Percentiles rank a stretch among this genome's conserved stretches.
These are phyloP conservation scores for Octodon degus DNA, from an alignment of 2,113 vertebrate species.

Conservation along the genomic window DNA sequence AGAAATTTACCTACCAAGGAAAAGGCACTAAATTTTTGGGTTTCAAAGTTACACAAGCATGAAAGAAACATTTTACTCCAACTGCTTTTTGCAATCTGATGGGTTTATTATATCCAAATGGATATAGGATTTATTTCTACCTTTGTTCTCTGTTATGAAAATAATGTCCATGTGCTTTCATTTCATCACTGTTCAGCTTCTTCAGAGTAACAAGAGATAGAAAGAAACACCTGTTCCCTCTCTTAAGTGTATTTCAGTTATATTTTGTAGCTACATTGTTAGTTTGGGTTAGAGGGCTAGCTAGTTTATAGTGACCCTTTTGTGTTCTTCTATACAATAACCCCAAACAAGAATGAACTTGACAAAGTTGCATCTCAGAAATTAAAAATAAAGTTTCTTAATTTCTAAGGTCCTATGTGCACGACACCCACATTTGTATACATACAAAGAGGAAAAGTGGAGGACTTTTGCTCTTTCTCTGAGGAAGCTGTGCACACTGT, in stretches of 20 bases:
- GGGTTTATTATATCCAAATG: neutral
- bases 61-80: slow-evolving; percentile 34
- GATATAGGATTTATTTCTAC: neutral
- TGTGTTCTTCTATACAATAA: neutral
- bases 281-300: neutral
- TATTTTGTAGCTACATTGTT: neutral
- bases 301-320: neutral
- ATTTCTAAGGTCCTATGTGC: neutral
- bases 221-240: slow-evolving; percentile 38
- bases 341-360: neutral
- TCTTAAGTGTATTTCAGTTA: neutral
- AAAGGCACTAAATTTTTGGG: neutral
- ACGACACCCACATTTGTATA: fast-evolving
- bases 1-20: slow-evolving; percentile 8
- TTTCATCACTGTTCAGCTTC: neutral
- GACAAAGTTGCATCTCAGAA: neutral
- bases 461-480: neutral
- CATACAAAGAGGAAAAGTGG: neutral
- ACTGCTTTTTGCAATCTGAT: slow-evolving; percentile 24
- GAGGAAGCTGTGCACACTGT: neutral
- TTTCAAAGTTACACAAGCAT: slow-evolving; percentile 56
- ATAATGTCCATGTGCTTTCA: neutral
- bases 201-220: neutral
- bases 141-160: slow-evolving; percentile 37
- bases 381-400: neutral